phyloP scores from a whole-genome alignment of 1,140 invertebrate species.

The Hypsibius dujardini region DNA sequence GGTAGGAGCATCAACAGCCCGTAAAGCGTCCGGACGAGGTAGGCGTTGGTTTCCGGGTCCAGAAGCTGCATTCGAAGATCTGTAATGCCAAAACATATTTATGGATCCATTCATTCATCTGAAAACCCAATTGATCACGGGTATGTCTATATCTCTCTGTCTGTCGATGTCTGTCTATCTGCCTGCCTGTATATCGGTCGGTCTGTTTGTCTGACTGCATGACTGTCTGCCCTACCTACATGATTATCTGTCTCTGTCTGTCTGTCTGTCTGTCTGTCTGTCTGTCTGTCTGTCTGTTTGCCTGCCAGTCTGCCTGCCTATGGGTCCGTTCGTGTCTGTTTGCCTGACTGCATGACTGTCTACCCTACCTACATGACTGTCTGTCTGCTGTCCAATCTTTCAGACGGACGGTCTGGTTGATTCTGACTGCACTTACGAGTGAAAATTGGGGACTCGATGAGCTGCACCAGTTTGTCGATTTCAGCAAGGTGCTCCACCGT shows the following conservation, averaged over 20 bases:
- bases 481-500: conserved; percentile 87
- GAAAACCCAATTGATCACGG: background rate
- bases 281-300: no score
- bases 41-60: conserved; percentile 53
- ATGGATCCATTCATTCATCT: background rate
- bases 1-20: conserved; percentile 92
- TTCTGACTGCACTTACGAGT: conserved; percentile 56
- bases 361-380: background rate
- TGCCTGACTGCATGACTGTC: background rate
- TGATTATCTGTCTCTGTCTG: background rate
- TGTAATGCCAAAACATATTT: conserved; percentile 30
- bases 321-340: no score
- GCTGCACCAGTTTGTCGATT: conserved; percentile 87
- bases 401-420: background rate
- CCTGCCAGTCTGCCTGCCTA: no score
- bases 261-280: no score
- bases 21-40: conserved; percentile 72
- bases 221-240: background rate
- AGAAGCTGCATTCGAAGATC: conserved; percentile 79
- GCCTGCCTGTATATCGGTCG: no score
- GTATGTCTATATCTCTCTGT: background rate
- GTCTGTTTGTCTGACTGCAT: no score
- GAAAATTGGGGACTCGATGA: conserved; percentile 96
- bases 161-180: no score
- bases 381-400: conserved; percentile 12